phyloP scores from a whole-genome alignment of 2,888 invertebrate species.

The Drosophila borborema region DNA sequence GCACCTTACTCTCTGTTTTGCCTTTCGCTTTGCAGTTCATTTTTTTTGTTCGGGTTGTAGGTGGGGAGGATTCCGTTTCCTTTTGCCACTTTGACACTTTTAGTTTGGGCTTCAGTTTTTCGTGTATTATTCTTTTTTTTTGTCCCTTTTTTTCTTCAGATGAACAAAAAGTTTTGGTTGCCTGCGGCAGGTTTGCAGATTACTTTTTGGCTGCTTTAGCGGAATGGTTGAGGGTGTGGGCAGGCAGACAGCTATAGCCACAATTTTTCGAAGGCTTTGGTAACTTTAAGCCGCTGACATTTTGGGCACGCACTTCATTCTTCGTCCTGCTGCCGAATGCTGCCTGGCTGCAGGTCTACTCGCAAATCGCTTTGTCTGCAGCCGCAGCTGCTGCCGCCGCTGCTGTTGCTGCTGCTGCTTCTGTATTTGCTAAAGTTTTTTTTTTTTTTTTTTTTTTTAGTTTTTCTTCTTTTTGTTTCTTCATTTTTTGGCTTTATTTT shows the following conservation, averaged over 20 bases:
- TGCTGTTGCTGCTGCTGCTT: constrained; percentile 2
- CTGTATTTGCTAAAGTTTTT: constrained; percentile 46
- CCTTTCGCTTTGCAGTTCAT: constrained; percentile 4
- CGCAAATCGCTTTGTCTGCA: constrained; percentile 59
- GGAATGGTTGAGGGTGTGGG: not conserved
- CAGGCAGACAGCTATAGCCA: constrained; percentile 11
- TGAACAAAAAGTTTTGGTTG: constrained; percentile 63
- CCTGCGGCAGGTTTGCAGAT: constrained; percentile 73
- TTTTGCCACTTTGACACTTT: constrained; percentile 77
- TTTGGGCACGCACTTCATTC: constrained; percentile 72
- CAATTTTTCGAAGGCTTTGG: constrained; percentile 53
- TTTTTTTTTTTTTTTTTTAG: constrained; percentile 38
- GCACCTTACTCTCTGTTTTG: constrained; percentile 37
- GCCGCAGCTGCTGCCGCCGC: not conserved
- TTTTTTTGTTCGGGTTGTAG: constrained; percentile 5
- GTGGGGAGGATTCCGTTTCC: constrained; percentile 42
- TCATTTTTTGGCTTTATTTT: constrained; percentile 3
- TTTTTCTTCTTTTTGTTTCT: constrained; percentile 7
- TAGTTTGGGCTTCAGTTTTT: constrained; percentile 58
- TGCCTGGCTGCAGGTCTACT: constrained; percentile 27
- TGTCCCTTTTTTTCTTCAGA: constrained; percentile 17
- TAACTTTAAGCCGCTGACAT: constrained; percentile 76
- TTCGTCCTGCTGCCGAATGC: constrained; percentile 19
- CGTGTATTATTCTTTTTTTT: constrained; percentile 25
- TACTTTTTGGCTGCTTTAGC: constrained; percentile 61